A percentile compares a stretch with the other conserved stretches of the same genome.
Evolutionary conservation across 2,888 invertebrate species (phyloP).

Genomic region (Lamellibrachia satsuma): DNA sequence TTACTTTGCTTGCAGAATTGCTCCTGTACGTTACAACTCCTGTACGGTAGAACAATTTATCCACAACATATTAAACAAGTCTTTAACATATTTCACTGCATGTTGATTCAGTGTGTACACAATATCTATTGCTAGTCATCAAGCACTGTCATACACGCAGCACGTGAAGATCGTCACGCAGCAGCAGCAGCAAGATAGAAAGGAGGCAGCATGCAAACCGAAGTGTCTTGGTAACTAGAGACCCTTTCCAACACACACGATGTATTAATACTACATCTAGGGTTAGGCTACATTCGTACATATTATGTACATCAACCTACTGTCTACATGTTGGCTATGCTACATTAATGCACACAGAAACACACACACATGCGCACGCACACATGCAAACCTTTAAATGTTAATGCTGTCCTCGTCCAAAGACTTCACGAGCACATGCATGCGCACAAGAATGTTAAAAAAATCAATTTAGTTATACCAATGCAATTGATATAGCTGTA

Average conservation of each 20-base stretch:
- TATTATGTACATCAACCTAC: not conserved
- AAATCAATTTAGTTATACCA: too few species aligned
- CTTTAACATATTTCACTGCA: too few species aligned
- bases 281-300: not conserved
- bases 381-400: not conserved
- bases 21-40: not conserved
- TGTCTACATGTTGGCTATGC: too few species aligned
- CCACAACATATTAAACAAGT: too few species aligned
- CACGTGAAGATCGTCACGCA: not conserved
- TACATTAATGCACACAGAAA: not conserved
- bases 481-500: too few species aligned
- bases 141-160: too few species aligned
- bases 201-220: not conserved
- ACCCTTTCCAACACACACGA: not conserved
- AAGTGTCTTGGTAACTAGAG: not conserved
- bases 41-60: too few species aligned
- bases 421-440: not conserved
- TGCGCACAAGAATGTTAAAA: too few species aligned
- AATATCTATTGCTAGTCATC: too few species aligned
- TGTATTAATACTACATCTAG: not conserved
- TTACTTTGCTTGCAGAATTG: not conserved
- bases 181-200: not conserved
- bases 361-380: not conserved
- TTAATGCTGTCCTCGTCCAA: not conserved
- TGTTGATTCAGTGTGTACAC: too few species aligned